These are phyloP conservation scores for Eupithecia subfuscata DNA, from an alignment of 2,888 invertebrate species.

Conservation along the genomic window DNA sequence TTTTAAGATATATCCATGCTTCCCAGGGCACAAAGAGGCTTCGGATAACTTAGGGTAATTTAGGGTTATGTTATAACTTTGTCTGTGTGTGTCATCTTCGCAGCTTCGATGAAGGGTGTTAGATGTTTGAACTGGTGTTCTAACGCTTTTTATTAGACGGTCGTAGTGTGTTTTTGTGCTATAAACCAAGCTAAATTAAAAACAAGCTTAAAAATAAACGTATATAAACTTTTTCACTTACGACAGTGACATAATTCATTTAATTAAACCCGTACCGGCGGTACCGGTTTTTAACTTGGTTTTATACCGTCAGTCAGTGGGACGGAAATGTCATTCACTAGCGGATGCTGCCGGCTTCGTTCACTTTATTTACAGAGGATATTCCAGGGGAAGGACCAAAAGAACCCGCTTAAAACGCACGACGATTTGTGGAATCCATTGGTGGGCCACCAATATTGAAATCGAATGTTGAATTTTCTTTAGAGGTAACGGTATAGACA, in stretches of 20 bases:
- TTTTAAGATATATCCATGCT: too few species aligned
- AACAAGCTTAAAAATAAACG: background rate
- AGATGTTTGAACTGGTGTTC: too few species aligned
- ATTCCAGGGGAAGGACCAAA: background rate
- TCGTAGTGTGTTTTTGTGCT: too few species aligned
- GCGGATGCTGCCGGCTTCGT: background rate
- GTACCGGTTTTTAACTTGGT: background rate
- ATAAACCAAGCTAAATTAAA: too few species aligned
- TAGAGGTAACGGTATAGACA: too few species aligned
- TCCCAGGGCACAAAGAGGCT: too few species aligned
- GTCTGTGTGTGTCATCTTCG: too few species aligned
- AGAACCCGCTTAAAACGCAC: background rate
- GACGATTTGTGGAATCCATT: background rate
- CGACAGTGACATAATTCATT: slow-evolving; percentile 6
- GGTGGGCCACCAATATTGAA: background rate
- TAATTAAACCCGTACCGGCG: background rate
- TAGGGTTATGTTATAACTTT: too few species aligned
- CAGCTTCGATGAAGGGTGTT: too few species aligned
- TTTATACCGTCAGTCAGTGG: background rate
- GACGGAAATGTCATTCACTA: slow-evolving; percentile 9
- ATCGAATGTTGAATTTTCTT: background rate
- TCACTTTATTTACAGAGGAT: background rate
- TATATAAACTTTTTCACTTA: slow-evolving; percentile 8
- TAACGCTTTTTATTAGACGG: too few species aligned
- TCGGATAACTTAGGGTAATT: too few species aligned